These are phyloP conservation scores for Chalcis sispes DNA, from an alignment of 2,888 invertebrate species.

Conservation along the genomic window DNA sequence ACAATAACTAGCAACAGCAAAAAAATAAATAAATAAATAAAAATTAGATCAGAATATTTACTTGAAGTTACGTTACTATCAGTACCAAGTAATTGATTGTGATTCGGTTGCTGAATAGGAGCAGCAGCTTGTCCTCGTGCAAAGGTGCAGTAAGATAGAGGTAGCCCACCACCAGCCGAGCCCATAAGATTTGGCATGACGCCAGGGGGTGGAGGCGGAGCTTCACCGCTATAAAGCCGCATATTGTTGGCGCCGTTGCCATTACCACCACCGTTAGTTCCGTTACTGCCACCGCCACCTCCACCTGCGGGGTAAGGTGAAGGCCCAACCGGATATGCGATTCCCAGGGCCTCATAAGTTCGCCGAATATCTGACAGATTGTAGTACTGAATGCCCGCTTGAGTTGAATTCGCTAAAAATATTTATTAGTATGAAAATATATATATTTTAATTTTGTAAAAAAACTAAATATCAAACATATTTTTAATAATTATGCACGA, in stretches of 20 bases:
- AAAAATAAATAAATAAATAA: no score
- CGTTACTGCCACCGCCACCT: not conserved
- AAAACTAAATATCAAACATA: no score
- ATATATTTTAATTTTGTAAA: not conserved
- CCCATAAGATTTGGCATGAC: conserved; percentile 18
- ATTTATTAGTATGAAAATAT: not conserved
- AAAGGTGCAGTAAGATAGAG: conserved; percentile 33
- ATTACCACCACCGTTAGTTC: not conserved
- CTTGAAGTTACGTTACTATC: conserved; percentile 23
- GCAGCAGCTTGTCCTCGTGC: conserved; percentile 31
- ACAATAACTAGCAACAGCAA: no score
- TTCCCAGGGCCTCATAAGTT: conserved; percentile 53
- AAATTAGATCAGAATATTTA: no score
- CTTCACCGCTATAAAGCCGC: conserved; percentile 35
- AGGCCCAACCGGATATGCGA: conserved; percentile 40
- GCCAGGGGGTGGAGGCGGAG: conserved; percentile 36
- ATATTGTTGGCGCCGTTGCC: conserved; percentile 24
- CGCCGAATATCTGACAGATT: conserved; percentile 49
- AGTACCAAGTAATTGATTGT: conserved; percentile 56
- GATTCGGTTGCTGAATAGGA: conserved; percentile 32
- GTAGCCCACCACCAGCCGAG: conserved; percentile 16
- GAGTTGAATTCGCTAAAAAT: conserved; percentile 37
- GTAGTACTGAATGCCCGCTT: conserved; percentile 42
- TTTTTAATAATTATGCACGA: no score
- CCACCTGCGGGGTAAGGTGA: conserved; percentile 13